A percentile compares a stretch with the other conserved stretches of the same genome.
Evolutionary conservation across 2,113 vertebrate species (phyloP).

Genomic region (Todiramphus chloris): DNA sequence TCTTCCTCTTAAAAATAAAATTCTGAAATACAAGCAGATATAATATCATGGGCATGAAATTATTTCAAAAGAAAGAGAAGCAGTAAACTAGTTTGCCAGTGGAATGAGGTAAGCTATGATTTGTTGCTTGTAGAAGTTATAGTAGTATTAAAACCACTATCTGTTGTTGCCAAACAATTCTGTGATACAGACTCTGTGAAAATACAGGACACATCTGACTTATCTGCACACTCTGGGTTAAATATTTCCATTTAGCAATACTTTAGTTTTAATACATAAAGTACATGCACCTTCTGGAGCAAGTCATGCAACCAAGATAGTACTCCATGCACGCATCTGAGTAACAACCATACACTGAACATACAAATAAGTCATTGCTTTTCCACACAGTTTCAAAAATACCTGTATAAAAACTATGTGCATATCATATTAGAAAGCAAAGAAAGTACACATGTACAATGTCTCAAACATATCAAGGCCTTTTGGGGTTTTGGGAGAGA

Average conservation of each 20-base stretch:
- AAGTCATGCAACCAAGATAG: background rate
- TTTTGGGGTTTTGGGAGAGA: background rate
- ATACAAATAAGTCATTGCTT: background rate
- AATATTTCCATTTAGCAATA: background rate
- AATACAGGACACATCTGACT: background rate
- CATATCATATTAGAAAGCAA: background rate
- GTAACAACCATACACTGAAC: background rate
- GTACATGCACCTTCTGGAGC: background rate
- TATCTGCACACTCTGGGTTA: background rate
- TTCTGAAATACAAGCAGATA: background rate
- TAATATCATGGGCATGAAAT: background rate
- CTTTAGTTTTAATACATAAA: background rate
- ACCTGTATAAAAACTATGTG: background rate
- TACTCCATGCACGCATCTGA: background rate
- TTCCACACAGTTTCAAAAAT: background rate
- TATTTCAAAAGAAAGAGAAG: slow-evolving; percentile 10
- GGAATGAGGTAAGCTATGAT: background rate
- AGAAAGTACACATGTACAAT: background rate
- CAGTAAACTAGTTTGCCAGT: background rate
- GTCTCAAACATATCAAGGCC: background rate
- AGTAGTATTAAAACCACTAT: background rate
- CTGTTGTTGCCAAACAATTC: background rate
- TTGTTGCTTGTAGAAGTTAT: background rate
- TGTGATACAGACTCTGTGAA: no score
- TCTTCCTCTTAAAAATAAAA: slow-evolving; percentile 59